Conservation (phyloP, 2,113 vertebrate species). For the Amblyopsis rosae region DNA sequence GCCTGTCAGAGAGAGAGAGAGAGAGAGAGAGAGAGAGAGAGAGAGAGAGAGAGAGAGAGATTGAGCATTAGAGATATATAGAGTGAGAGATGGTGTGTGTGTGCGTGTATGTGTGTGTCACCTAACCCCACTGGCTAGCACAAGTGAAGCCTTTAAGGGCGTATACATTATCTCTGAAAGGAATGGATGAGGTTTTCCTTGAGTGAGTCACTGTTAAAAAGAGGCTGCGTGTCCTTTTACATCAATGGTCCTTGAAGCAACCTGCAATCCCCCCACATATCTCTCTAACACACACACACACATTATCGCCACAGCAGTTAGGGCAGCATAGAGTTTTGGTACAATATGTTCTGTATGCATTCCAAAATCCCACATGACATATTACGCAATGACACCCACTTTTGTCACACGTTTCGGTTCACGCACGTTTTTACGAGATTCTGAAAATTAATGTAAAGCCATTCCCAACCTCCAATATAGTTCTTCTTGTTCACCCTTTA, state of each 20-base stretch:
- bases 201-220: constrained; percentile 36
- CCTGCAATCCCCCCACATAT: background rate
- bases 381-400: too few species aligned
- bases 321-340: constrained; percentile 32
- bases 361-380: background rate
- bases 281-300: constrained; percentile 5
- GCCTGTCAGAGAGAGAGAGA: constrained; percentile 26
- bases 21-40: constrained; percentile 10
- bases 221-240: constrained; percentile 39
- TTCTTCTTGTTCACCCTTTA: constrained; percentile 24
- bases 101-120: background rate
- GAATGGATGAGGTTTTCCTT: constrained; percentile 38
- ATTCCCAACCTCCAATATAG: constrained; percentile 3
- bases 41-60: constrained; percentile 6
- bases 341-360: constrained; percentile 37
- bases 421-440: background rate
- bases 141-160: constrained; percentile 3
- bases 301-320: constrained; percentile 30
- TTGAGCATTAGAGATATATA: background rate
- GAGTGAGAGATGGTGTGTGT: background rate
- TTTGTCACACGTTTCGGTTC: too few species aligned
- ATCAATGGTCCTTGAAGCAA: constrained; percentile 42
- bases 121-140: background rate
- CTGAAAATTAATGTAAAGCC: constrained; percentile 11
- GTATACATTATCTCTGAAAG: constrained; percentile 44